Conservation (phyloP, 2,797 vertebrate species). For the Pyrrhura leucotis region DNA sequence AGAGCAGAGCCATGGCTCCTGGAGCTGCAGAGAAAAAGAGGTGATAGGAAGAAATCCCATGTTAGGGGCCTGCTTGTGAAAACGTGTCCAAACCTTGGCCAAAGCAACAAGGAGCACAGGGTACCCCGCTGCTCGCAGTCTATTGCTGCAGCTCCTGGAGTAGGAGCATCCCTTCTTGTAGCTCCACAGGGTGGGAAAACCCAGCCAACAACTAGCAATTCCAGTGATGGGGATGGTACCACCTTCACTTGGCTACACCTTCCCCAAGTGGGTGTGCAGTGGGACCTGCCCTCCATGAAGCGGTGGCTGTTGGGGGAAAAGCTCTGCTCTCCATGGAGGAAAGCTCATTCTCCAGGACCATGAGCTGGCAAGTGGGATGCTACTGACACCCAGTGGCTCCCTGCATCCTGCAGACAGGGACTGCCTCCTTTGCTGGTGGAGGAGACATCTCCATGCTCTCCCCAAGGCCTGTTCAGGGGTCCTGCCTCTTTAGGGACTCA, state of each 20-base stretch:
- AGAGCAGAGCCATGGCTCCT: not conserved
- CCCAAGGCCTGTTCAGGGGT: not conserved
- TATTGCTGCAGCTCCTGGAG: not conserved
- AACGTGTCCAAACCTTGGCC: not conserved
- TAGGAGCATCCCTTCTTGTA: not conserved
- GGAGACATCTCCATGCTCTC: not conserved
- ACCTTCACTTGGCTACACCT: not conserved
- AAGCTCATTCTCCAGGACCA: not conserved
- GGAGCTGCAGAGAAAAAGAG: not conserved
- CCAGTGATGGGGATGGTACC: not conserved
- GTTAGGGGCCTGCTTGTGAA: not conserved
- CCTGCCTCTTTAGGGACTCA: fast-evolving
- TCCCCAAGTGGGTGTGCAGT: fast-evolving
- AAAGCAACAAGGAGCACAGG: not conserved
- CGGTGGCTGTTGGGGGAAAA: fast-evolving
- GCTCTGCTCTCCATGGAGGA: not conserved
- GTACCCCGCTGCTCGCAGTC: not conserved
- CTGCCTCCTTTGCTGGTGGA: not conserved
- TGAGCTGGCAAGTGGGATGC: not conserved
- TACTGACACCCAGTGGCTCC: constrained; percentile 20
- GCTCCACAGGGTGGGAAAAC: not conserved
- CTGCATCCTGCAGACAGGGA: not conserved
- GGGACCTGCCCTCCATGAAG: not conserved
- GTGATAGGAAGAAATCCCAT: not conserved
- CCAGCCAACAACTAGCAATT: not conserved